These are phyloP conservation scores for Recurvirostra avosetta DNA, from an alignment of 2,113 vertebrate species.

Conservation along the genomic window DNA sequence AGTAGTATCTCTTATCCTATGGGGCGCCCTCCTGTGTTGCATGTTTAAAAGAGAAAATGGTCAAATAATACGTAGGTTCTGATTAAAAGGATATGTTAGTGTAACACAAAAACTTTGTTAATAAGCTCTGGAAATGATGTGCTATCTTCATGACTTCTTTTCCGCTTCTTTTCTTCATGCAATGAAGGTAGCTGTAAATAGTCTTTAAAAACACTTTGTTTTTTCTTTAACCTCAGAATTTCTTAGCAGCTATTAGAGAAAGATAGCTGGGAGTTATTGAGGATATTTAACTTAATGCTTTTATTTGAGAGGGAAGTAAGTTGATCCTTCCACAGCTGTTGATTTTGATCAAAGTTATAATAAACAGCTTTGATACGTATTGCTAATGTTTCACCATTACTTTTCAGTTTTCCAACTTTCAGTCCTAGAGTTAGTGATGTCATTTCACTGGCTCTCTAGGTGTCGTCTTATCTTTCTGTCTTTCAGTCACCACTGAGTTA, in stretches of 20 bases:
- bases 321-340: neutral
- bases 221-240: neutral
- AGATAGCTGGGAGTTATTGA: neutral
- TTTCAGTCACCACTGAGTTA: neutral
- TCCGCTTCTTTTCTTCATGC: neutral
- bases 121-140: neutral
- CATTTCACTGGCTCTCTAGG: neutral
- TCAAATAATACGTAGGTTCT: neutral
- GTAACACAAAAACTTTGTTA: neutral
- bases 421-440: neutral
- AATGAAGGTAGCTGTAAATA: neutral
- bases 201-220: neutral
- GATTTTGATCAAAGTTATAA: neutral
- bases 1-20: neutral
- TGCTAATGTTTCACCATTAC: neutral
- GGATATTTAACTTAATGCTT: neutral
- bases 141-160: neutral
- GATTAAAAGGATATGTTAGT: neutral
- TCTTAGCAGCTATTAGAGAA: neutral
- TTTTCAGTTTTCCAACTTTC: neutral
- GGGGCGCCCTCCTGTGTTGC: rapidly evolving
- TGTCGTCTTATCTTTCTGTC: neutral
- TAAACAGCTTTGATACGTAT: neutral
- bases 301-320: neutral
- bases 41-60: neutral